A percentile compares a stretch with the other conserved stretches of the same genome.
Conservation (phyloP, 1,140 invertebrate genomes). For the Lasioglossum albipes region DNA sequence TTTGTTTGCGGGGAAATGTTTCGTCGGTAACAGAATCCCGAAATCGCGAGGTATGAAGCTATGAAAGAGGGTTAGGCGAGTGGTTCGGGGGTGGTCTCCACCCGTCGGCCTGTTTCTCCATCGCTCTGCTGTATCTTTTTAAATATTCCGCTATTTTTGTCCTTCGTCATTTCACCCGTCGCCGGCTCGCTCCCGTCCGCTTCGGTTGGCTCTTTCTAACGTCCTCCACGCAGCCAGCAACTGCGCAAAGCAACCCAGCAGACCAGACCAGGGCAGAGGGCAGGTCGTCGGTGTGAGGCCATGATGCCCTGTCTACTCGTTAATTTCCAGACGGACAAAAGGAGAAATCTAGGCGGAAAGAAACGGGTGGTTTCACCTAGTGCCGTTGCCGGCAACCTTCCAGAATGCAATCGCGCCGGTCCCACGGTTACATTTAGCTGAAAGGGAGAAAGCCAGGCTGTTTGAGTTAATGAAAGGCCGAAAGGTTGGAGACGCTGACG, state of each 20-base stretch:
- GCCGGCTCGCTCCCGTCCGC: too few species aligned
- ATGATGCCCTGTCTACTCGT: slow-evolving; percentile 57
- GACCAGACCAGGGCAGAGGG: too few species aligned
- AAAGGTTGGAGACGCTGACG: slow-evolving; percentile 69
- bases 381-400: slow-evolving; percentile 63
- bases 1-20: slow-evolving; percentile 32
- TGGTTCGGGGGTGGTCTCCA: not conserved
- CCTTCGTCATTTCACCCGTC: not conserved
- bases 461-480: slow-evolving; percentile 75
- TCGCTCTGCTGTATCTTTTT: not conserved
- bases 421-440: slow-evolving; percentile 69
- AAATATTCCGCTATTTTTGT: not conserved
- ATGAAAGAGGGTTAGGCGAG: slow-evolving; percentile 1
- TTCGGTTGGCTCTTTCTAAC: slow-evolving; percentile 1
- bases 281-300: not conserved
- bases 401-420: slow-evolving; percentile 69
- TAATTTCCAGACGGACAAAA: slow-evolving; percentile 53
- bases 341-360: slow-evolving; percentile 28
- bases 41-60: slow-evolving; percentile 5
- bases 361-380: slow-evolving; percentile 39
- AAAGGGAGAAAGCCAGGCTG: slow-evolving; percentile 56
- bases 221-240: not conserved
- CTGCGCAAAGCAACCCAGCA: not conserved
- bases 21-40: not conserved
- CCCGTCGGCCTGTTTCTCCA: too few species aligned